These are phyloP conservation scores for Lymantria monacha DNA, from an alignment of 2,888 invertebrate species.

Conservation along the genomic window DNA sequence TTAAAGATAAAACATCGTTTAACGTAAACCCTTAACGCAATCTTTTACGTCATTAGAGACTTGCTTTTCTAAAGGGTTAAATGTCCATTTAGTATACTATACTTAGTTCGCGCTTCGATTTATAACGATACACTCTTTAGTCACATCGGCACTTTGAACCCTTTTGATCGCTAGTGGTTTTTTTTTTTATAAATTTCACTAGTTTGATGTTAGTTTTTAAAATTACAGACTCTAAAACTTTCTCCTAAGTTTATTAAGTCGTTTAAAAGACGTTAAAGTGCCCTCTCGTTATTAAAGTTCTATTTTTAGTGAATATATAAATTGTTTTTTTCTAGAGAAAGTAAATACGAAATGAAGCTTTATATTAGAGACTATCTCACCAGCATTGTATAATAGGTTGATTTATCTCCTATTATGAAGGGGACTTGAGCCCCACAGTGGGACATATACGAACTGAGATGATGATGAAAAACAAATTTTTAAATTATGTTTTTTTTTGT, in stretches of 20 bases:
- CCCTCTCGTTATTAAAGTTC: slow-evolving; percentile 15
- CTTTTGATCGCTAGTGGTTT: slow-evolving; percentile 23
- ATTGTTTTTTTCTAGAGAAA: background rate
- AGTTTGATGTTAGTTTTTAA: slow-evolving; percentile 26
- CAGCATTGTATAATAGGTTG: no score
- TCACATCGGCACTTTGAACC: slow-evolving; percentile 44
- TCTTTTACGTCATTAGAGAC: slow-evolving; percentile 19
- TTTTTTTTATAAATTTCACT: slow-evolving; percentile 25
- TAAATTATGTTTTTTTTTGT: no score
- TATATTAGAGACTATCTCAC: no score
- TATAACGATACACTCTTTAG: slow-evolving; percentile 63
- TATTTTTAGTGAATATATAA: slow-evolving; percentile 15
- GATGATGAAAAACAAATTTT: no score
- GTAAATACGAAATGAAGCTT: no score
- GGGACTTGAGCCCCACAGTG: no score
- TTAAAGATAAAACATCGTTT: no score
- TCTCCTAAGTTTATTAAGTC: slow-evolving; percentile 12
- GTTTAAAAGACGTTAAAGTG: slow-evolving; percentile 28
- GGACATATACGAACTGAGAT: no score
- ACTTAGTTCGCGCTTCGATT: slow-evolving; percentile 76
- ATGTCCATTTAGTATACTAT: slow-evolving; percentile 55
- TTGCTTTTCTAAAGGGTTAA: slow-evolving; percentile 50
- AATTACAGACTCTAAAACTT: slow-evolving; percentile 26
- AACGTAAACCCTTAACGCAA: no score
- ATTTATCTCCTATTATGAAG: no score